A percentile compares a stretch with the other conserved stretches of the same genome.
Evolutionary conservation across 1,140 invertebrate species (phyloP).

Genomic region (Matsumurasca onukii): DNA sequence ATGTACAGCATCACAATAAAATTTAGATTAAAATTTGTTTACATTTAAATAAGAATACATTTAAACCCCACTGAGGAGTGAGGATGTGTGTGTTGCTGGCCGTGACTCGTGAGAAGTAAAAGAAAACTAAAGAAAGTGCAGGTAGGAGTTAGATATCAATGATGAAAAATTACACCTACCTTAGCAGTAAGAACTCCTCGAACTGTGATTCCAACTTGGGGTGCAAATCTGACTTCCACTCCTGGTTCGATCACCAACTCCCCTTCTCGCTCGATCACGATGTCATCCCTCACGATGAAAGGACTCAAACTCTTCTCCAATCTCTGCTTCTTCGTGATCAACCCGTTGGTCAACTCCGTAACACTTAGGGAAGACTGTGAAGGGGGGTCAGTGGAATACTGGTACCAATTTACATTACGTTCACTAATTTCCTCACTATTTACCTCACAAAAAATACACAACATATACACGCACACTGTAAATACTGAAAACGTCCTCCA

Average conservation of each 20-base stretch:
- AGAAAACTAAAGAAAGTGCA: too few relatives aligned
- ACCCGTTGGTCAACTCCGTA: conserved; percentile 62
- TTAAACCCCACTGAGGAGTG: too few relatives aligned
- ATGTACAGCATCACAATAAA: too few relatives aligned
- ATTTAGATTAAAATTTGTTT: too few relatives aligned
- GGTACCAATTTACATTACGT: not conserved
- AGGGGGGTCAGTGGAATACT: conserved; percentile 8
- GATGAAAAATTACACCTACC: too few relatives aligned
- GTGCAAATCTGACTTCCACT: conserved; percentile 79
- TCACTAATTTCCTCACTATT: conserved; percentile 18
- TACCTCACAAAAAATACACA: conserved; percentile 6
- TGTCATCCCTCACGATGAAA: conserved; percentile 75
- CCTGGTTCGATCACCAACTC: conserved; percentile 82
- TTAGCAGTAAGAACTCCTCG: conserved; percentile 80
- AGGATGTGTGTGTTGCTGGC: too few relatives aligned
- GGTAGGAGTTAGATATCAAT: too few relatives aligned
- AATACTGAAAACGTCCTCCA: conserved; percentile 31
- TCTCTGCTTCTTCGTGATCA: conserved; percentile 54
- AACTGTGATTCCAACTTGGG: conserved; percentile 88
- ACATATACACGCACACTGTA: not conserved
- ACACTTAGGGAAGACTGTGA: too few relatives aligned
- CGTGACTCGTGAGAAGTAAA: too few relatives aligned
- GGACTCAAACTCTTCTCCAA: conserved; percentile 63
- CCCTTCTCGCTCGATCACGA: conserved; percentile 72
- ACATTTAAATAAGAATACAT: too few relatives aligned